Conservation (phyloP, 2,113 vertebrate genomes). For the Pituophis catenifer region DNA sequence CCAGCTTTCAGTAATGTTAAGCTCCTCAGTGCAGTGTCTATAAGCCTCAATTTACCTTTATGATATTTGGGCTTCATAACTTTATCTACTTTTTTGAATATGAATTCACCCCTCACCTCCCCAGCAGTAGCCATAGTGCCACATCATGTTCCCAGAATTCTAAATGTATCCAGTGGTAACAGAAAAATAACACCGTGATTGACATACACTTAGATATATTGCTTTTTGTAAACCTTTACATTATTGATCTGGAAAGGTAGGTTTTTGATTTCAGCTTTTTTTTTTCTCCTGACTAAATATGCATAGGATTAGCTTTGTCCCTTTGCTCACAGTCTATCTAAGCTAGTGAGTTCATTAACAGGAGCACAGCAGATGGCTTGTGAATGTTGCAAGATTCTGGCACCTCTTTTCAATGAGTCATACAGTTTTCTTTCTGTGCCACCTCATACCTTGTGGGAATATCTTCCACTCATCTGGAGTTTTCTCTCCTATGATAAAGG, state of each 20-base stretch:
- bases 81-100: not conserved
- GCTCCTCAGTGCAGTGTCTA: not conserved
- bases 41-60: not conserved
- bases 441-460: not conserved
- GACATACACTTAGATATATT: not conserved
- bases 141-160: not conserved
- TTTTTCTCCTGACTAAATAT: not conserved
- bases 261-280: not conserved
- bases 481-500: not conserved
- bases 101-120: not conserved
- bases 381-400: not conserved
- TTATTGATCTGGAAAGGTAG: not conserved
- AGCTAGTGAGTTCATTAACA: not conserved
- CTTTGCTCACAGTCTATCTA: not conserved
- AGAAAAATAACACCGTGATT: not conserved
- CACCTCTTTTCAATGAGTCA: not conserved
- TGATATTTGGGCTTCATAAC: not conserved
- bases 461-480: not conserved
- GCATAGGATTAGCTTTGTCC: not conserved
- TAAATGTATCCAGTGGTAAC: not conserved
- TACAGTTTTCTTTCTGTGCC: not conserved
- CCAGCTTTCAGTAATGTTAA: not conserved
- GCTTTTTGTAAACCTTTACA: not conserved
- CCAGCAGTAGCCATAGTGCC: not conserved
- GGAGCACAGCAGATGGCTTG: not conserved